Percentiles rank a stretch among this genome's conserved stretches.
These are phyloP conservation scores for Pleuronectes platessa DNA, from an alignment of 2,113 vertebrate genomes.

Conservation along the genomic window DNA sequence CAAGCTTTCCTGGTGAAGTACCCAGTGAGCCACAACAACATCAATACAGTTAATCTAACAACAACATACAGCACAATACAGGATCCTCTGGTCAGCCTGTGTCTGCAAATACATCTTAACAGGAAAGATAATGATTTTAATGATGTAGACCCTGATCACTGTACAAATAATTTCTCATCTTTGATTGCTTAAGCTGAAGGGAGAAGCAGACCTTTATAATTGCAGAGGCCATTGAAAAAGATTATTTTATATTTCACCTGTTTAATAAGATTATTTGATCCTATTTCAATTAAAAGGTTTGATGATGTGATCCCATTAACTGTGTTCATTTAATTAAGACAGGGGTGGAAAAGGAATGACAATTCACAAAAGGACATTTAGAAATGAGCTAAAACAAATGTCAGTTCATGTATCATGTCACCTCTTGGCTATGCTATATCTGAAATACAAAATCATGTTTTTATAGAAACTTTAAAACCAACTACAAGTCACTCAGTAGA, in stretches of 20 bases:
- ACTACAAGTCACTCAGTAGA: too few species aligned
- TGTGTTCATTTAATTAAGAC: conserved; percentile 2
- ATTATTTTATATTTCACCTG: not conserved
- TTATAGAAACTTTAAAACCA: too few species aligned
- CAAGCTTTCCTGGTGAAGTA: not conserved
- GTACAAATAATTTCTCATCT: not conserved
- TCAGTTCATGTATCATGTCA: too few species aligned
- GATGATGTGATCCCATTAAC: not conserved
- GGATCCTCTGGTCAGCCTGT: not conserved
- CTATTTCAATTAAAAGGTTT: not conserved
- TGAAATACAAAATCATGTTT: not conserved
- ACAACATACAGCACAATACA: not conserved
- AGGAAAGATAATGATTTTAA: not conserved
- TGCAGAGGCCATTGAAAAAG: not conserved
- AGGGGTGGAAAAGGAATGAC: not conserved
- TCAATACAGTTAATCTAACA: not conserved
- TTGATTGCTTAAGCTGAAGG: not conserved
- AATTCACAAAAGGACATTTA: not conserved
- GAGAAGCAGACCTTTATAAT: not conserved
- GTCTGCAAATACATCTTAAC: not conserved
- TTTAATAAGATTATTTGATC: not conserved
- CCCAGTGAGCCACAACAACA: not conserved
- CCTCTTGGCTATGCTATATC: not conserved
- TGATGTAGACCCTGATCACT: not conserved
- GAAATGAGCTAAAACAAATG: not conserved